A percentile compares a stretch with the other conserved stretches of the same genome.
These are phyloP conservation scores for Vidua macroura DNA, from an alignment of 2,113 vertebrate species.

Conservation along the genomic window DNA sequence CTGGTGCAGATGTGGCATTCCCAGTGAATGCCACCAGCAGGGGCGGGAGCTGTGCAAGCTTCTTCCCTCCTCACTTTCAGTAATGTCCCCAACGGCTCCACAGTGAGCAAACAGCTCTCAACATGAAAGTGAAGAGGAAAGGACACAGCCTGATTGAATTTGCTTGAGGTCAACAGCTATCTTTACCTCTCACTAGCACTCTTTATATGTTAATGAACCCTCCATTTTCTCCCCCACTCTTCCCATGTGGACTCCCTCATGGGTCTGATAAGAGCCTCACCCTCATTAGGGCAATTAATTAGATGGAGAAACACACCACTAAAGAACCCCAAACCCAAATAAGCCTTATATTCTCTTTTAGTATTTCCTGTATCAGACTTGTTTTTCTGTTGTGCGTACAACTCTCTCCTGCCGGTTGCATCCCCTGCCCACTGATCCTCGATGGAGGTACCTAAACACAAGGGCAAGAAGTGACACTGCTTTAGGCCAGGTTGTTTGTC, in stretches of 20 bases:
- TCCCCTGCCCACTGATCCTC: background rate
- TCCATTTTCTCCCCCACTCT: background rate
- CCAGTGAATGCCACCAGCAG: background rate
- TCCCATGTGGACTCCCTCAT: background rate
- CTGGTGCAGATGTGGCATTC: rapidly evolving
- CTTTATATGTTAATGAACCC: background rate
- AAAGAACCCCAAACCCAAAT: background rate
- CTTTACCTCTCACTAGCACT: background rate
- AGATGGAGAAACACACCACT: background rate
- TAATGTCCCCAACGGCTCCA: background rate
- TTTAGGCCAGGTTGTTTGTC: background rate
- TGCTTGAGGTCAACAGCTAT: conserved; percentile 4
- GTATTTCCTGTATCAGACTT: background rate
- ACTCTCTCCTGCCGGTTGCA: background rate
- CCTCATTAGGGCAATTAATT: conserved; percentile 13
- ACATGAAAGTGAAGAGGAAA: conserved; percentile 13
- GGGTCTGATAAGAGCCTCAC: background rate
- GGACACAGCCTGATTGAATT: conserved; percentile 19
- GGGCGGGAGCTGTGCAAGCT: background rate
- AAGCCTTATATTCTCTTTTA: background rate
- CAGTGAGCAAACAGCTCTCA: background rate
- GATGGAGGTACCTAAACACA: background rate
- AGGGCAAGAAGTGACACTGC: background rate
- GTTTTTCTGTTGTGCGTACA: background rate
- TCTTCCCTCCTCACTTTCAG: background rate